phyloP scores from a whole-genome alignment of 2,113 vertebrate species.

The Spermophilus dauricus region DNA sequence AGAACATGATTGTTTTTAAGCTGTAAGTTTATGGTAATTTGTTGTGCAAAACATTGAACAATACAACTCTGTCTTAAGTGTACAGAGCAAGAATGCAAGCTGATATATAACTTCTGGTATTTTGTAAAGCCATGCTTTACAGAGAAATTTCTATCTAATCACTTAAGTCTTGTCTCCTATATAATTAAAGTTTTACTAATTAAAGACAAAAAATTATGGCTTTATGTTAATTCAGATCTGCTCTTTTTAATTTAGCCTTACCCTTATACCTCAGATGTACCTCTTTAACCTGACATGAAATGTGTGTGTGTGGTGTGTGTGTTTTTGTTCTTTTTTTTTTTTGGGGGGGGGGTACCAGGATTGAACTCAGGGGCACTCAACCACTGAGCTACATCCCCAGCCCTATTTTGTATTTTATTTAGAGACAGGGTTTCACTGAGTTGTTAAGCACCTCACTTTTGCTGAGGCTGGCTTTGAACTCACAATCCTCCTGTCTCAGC shows the following conservation, averaged over 20 bases:
- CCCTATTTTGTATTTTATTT: no score
- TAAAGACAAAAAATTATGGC: slow-evolving; percentile 40
- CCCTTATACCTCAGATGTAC: neutral
- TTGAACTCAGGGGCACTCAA: no score
- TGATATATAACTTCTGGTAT: neutral
- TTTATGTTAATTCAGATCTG: slow-evolving; percentile 45
- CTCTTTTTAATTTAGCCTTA: neutral
- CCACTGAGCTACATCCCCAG: no score
- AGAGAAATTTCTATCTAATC: slow-evolving; percentile 50
- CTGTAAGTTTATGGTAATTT: neutral
- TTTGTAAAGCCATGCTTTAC: slow-evolving; percentile 45
- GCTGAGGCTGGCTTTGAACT: no score
- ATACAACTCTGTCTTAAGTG: slow-evolving; percentile 1
- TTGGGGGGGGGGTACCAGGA: no score
- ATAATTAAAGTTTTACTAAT: slow-evolving; percentile 43
- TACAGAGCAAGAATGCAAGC: neutral
- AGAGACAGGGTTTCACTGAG: no score
- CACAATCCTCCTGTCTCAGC: no score
- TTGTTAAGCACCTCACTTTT: no score
- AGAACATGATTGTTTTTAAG: slow-evolving; percentile 36
- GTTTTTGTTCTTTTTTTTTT: no score
- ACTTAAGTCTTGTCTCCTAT: neutral
- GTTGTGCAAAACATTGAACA: slow-evolving; percentile 21
- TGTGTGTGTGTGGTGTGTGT: neutral
- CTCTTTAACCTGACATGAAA: neutral